Evolutionary conservation across 2,888 invertebrate species (phyloP).

Genomic region (Hoplodrina blanda): DNA sequence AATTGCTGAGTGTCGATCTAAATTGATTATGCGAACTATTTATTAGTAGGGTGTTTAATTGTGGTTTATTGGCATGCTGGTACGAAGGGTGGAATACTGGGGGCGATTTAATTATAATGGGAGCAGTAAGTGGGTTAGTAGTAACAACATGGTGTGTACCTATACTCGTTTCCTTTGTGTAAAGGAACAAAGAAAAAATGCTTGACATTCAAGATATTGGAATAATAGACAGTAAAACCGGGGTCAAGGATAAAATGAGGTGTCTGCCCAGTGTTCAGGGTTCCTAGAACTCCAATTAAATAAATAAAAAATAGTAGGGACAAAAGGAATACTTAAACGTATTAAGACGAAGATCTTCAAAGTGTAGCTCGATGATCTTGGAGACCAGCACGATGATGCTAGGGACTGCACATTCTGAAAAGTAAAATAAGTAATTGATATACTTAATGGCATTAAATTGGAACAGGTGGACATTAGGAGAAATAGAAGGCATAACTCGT

Average conservation of each 20-base stretch:
- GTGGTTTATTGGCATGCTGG: constrained; percentile 54
- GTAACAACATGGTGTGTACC: constrained; percentile 16
- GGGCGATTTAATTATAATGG: constrained; percentile 36
- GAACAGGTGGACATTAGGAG: background rate
- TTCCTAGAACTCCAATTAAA: background rate
- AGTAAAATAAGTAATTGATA: background rate
- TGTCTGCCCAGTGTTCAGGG: too few relatives aligned
- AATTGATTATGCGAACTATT: constrained; percentile 52
- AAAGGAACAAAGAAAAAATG: constrained; percentile 21
- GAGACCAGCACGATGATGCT: too few relatives aligned
- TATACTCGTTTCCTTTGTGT: constrained; percentile 8
- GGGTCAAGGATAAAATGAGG: background rate
- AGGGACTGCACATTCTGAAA: constrained; percentile 27
- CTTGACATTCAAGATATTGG: background rate
- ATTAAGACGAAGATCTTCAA: background rate
- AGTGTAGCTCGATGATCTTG: background rate
- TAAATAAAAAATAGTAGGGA: background rate
- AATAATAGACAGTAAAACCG: background rate
- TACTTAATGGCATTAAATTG: background rate
- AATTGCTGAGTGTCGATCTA: constrained; percentile 55
- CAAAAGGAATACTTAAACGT: constrained; percentile 22
- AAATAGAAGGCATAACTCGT: background rate
- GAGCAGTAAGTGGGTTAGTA: constrained; percentile 39
- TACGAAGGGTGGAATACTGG: constrained; percentile 28
- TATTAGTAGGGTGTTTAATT: constrained; percentile 55